Evolutionary conservation across 2,888 invertebrate genomes (phyloP).

Genomic region (Mesoligia furuncula): DNA sequence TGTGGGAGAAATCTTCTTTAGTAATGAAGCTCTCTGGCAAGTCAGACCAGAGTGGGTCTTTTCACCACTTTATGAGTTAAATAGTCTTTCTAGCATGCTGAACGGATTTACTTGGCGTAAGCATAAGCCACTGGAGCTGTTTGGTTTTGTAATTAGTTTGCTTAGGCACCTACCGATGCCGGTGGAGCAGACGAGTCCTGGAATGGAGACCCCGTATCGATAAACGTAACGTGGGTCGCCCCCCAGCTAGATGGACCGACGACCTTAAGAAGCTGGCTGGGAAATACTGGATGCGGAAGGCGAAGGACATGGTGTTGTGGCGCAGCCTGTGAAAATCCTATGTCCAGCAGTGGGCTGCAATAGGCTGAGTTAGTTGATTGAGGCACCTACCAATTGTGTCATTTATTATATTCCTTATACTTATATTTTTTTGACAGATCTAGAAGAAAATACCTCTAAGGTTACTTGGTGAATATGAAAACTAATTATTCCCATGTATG

Average conservation of each 20-base stretch:
- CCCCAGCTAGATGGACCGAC: too few relatives aligned
- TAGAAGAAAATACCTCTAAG: neutral
- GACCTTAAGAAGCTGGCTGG: too few relatives aligned
- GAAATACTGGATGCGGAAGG: too few relatives aligned
- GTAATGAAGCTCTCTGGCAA: neutral
- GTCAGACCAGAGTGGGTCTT: neutral
- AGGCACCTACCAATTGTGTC: neutral
- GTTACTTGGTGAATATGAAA: neutral
- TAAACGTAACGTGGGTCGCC: too few relatives aligned
- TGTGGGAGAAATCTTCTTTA: neutral
- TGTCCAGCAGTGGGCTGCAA: too few relatives aligned
- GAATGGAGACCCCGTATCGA: too few relatives aligned
- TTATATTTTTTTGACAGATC: neutral
- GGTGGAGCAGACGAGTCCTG: too few relatives aligned
- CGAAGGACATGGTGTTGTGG: too few relatives aligned
- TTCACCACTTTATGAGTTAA: neutral
- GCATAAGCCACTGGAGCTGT: neutral
- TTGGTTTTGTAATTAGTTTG: neutral
- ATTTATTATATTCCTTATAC: neutral
- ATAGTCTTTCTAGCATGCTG: neutral
- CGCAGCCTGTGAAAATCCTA: too few relatives aligned
- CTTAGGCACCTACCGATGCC: neutral
- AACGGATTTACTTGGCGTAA: neutral
- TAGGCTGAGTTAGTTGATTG: too few relatives aligned
- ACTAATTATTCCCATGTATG: neutral